phyloP scores from a whole-genome alignment of 2,888 invertebrate species.

The Hemithea aestivaria region DNA sequence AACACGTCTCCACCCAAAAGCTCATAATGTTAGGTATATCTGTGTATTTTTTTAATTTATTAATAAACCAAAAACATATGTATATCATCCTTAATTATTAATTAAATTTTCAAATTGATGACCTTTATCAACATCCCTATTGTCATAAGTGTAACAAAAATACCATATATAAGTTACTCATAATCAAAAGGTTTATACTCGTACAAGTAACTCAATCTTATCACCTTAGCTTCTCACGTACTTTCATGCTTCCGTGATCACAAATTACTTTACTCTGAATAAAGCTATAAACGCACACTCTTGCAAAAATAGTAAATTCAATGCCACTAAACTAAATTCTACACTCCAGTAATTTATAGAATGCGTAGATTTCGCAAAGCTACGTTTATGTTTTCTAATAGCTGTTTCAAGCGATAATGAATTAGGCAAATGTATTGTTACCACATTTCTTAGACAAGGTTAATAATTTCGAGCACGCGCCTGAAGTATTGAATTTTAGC shows the following conservation, averaged over 20 bases:
- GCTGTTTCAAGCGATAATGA: conserved; percentile 33
- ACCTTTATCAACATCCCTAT: no score
- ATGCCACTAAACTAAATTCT: conserved; percentile 55
- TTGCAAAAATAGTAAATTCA: conserved; percentile 53
- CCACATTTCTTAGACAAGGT: conserved; percentile 26
- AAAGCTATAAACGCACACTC: conserved; percentile 34
- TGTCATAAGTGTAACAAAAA: no score
- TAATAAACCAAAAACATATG: no score
- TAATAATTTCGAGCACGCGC: conserved; percentile 21
- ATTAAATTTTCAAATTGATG: no score
- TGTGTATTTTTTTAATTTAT: no score
- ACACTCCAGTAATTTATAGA: conserved; percentile 50
- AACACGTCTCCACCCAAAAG: no score
- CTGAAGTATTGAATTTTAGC: conserved; percentile 9
- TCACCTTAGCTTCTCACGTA: conserved; percentile 22
- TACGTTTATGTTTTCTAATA: conserved; percentile 27
- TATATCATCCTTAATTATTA: no score
- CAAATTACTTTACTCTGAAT: conserved; percentile 49
- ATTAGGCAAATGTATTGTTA: conserved; percentile 25
- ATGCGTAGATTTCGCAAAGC: conserved; percentile 53
- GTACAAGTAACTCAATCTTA: no score
- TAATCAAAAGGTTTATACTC: no score
- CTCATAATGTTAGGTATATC: no score
- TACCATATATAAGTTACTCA: no score
- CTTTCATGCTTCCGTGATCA: conserved; percentile 59